Evolutionary conservation across 2,888 invertebrate species (phyloP).

Genomic region (Meteorus cinctellus): DNA sequence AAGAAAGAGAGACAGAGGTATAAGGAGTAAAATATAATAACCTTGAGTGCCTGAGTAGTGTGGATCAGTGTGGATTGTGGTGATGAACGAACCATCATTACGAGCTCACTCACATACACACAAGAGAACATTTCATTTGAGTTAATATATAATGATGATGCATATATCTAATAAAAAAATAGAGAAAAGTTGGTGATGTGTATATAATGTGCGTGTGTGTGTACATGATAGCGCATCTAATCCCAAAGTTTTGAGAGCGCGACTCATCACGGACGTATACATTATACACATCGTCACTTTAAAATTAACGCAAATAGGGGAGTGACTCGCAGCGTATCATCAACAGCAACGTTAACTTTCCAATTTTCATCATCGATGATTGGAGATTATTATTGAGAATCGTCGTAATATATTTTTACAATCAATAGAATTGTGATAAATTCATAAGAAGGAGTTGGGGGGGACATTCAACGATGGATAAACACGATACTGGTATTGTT

Average conservation of each 20-base stretch:
- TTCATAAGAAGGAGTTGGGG: neutral
- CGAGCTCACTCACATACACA: neutral
- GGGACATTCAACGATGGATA: neutral
- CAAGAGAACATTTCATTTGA: too few species aligned
- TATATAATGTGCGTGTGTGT: neutral
- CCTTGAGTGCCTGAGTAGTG: slow-evolving; percentile 2
- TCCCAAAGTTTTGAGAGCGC: slow-evolving; percentile 1
- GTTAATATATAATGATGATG: too few species aligned
- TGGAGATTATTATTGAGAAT: neutral
- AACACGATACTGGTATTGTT: neutral
- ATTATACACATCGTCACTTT: neutral
- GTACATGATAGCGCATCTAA: neutral
- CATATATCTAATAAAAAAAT: too few species aligned
- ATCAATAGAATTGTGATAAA: neutral
- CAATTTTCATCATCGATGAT: too few species aligned
- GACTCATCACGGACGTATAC: neutral
- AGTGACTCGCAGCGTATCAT: neutral
- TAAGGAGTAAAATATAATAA: neutral
- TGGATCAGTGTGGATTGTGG: neutral
- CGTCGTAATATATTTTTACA: neutral
- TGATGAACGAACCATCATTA: neutral
- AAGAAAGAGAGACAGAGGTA: neutral
- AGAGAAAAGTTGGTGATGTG: too few species aligned
- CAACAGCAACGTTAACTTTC: too few species aligned
- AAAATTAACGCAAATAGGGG: slow-evolving; percentile 1